Evolutionary conservation across 2,888 invertebrate species (phyloP), one percentile per base, ranked within the genome.

Genomic region (Drosophila rellima): DNA sequence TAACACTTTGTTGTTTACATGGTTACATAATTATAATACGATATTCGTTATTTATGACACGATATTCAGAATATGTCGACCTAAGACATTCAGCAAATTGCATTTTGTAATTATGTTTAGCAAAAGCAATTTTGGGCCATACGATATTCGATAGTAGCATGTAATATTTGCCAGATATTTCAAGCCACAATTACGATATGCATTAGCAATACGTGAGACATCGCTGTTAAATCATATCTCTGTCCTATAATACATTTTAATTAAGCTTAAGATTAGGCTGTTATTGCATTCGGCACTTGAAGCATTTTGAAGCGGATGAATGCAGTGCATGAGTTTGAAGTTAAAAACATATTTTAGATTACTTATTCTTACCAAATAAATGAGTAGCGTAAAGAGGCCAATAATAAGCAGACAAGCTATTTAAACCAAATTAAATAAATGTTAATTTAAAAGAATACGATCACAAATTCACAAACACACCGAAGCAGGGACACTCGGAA

Each of bases 381-480:
- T 8, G 8, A 37, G 15, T 35, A 2, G 2, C n/a, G 6, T 13
- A 13, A 42, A 6, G 20, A 17, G 8, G 7, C 39, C 17, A 17
- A 15, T 29, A 5, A 20, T 6, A 13, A 20, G 11, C 20, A 13
- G n/a, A n/a, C n/a, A n/a, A n/a, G n/a, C 0, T 13, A 13, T 23
- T 5, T 7, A 6, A 20, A 13, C 6, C 6, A 1, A 5, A 10
- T 7, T 17, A 5, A 11, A 2, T 15, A 26, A n/a, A 20, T 48
- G 20, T 35, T 35, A 50, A 20, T 40, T 26, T 5, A 15, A 13
- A 20, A 26, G 7, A 26, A 1, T 26, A 26, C 26, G 26, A 7
- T 26, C 33, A 60, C 33, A 64, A 29, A 29, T 11, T 63, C 31
- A 48, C 29, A 48, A 26, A 57, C 15, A 48, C 13, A 48, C 3